phyloP scores from a whole-genome alignment of 2,113 vertebrate species.

The Corythornis cristatus region DNA sequence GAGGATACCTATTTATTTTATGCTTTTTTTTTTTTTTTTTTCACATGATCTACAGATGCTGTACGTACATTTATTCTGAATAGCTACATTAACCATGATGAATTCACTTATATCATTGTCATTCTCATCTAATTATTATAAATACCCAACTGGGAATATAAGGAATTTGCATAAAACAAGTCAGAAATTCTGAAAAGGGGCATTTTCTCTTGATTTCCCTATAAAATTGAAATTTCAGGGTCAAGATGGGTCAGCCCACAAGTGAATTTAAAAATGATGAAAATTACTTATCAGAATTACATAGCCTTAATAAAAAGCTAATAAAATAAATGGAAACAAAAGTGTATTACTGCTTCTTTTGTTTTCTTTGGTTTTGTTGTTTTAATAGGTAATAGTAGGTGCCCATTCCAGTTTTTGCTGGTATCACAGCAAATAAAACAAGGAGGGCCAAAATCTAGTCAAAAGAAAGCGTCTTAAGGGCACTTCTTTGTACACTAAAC shows the following conservation, averaged over 20 bases:
- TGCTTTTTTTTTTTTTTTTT: slow-evolving; percentile 45
- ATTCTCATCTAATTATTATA: slow-evolving; percentile 67
- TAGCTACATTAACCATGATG: slow-evolving; percentile 47
- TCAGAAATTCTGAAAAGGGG: not conserved
- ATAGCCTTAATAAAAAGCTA: not conserved
- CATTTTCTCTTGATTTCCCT: not conserved
- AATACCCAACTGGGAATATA: slow-evolving; percentile 31
- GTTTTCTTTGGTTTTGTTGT: not conserved
- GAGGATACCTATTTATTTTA: slow-evolving; percentile 35
- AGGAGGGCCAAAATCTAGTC: not conserved
- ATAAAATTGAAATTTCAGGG: not conserved
- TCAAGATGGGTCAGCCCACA: not conserved
- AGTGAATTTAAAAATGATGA: not conserved
- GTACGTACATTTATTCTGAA: slow-evolving; percentile 48
- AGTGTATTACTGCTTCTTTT: not conserved
- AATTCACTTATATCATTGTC: slow-evolving; percentile 55
- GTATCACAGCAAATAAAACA: not conserved
- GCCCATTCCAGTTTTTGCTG: not conserved
- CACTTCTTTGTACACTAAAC: not conserved
- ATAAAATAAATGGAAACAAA: not conserved
- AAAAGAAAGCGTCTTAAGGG: not conserved
- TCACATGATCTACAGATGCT: slow-evolving; percentile 52
- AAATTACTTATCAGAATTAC: not conserved
- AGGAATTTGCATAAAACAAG: slow-evolving; percentile 6
- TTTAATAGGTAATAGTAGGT: not conserved